phyloP scores from a whole-genome alignment of 2,797 vertebrate species.

The Pseudopleuronectes americanus region DNA sequence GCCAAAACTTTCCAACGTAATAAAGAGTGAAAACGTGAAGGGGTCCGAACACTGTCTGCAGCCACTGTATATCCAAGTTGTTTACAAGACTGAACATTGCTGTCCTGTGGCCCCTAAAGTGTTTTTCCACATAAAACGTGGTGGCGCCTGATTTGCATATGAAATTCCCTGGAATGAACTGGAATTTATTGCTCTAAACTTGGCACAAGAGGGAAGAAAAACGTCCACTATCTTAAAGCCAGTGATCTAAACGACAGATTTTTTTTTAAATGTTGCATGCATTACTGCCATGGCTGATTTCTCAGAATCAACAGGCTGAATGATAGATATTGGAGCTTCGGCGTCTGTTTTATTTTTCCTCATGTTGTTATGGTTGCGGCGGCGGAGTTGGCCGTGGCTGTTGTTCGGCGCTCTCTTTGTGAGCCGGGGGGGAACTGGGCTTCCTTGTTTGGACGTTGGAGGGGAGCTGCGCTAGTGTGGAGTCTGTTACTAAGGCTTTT shows the following conservation, averaged over 20 bases:
- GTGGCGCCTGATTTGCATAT: conserved; percentile 83
- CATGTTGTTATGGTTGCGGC: conserved; percentile 80
- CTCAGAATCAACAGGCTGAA: conserved; percentile 50
- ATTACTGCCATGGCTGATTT: conserved; percentile 40
- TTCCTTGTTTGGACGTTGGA: conserved; percentile 79
- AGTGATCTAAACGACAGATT: conserved; percentile 31
- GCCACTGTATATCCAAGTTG: conserved; percentile 34
- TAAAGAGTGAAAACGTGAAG: no score
- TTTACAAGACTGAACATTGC: conserved; percentile 59
- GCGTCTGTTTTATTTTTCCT: conserved; percentile 65
- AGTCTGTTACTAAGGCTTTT: conserved; percentile 90
- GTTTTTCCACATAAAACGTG: conserved; percentile 72
- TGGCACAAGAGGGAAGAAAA: conserved; percentile 53
- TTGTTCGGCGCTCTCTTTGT: conserved; percentile 75
- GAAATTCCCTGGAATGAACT: conserved; percentile 80
- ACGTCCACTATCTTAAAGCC: conserved; percentile 47
- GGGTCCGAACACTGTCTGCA: no score
- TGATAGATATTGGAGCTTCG: conserved; percentile 71
- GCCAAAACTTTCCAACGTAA: no score
- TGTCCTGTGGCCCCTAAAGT: conserved; percentile 64
- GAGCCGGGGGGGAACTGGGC: conserved; percentile 72
- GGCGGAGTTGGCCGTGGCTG: conserved; percentile 66
- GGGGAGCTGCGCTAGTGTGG: conserved; percentile 74
- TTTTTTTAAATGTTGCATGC: conserved; percentile 25
- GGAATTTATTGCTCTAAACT: conserved; percentile 77